phyloP scores from a whole-genome alignment of 2,888 invertebrate species.

The Nemurella pictetii region DNA sequence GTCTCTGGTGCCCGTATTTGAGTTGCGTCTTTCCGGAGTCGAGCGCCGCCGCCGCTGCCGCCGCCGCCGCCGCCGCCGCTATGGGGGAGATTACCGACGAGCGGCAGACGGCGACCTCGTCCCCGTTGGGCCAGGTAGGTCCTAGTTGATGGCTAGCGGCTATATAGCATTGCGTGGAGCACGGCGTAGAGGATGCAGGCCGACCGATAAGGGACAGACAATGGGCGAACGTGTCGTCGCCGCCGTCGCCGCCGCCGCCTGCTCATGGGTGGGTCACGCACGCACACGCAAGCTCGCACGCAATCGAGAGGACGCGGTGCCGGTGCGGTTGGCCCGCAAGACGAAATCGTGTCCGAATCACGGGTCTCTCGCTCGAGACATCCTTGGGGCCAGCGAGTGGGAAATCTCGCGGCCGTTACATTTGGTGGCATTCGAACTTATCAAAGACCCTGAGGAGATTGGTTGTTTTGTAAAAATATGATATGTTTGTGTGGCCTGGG shows the following conservation, averaged over 20 bases:
- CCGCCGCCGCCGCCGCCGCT: not conserved
- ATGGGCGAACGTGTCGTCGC: not conserved
- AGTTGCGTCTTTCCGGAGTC: not conserved
- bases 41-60: not conserved
- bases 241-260: not conserved
- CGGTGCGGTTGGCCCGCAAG: not conserved
- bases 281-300: not conserved
- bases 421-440: not conserved
- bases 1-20: slow-evolving; percentile 36
- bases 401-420: not conserved
- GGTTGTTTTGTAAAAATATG: not conserved
- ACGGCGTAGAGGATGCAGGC: not conserved
- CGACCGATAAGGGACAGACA: not conserved
- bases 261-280: not conserved
- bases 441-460: not conserved
- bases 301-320: not conserved
- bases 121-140: slow-evolving; percentile 1
- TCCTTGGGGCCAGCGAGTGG: not conserved
- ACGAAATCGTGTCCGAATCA: not conserved
- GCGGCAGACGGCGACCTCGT: slow-evolving; percentile 22
- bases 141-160: not conserved
- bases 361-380: not conserved
- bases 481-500: not conserved
- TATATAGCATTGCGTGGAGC: too few relatives aligned
- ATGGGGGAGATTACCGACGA: slow-evolving; percentile 39